Evolutionary conservation across 2,797 vertebrate species (phyloP), one percentile per base, ranked within the genome.

Genomic region (Aldrovandia affinis): DNA sequence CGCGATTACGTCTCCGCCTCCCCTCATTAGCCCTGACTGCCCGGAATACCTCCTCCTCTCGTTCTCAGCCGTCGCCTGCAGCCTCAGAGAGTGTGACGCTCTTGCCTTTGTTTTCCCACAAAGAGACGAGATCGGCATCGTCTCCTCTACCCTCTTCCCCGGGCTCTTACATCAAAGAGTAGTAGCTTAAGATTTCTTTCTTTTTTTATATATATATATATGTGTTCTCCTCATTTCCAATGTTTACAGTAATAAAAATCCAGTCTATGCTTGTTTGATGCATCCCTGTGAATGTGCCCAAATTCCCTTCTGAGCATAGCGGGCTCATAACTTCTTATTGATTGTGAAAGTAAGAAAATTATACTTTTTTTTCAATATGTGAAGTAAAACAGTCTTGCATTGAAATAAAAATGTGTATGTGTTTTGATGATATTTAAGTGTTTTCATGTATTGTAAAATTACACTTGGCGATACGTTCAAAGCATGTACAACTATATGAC

Each of bases 51-150:
- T 75, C 70, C 22, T 9, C 33, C 12, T 18, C 0, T 75, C 39
- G 39, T 20, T 42, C 68, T 42, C 20, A 42, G 68, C 6, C 36
- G 0, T 73, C 36, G 14, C 33, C 68, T 75, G 20, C 36, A 75
- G 70, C 39, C 70, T 25, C 70, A 44, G 70, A 70, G 36, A 8
- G 70, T 20, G 8, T 3, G 8, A 12, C 22, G 8, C 10, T 42
- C 39, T 44, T 9, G 6, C 70, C 10, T 75, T 42, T 75, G 2
- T 75, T 75, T 3, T 39, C 20, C 47, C 50, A 44, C 59, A 55
- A 79, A 47, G 81, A 85, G 33, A 22, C 30, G 65, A 65, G 80
- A 55, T 82, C 39, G 30, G 20, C 25, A 55, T 63, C 25, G 33
- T 50, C 73, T 36, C 6, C 28, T n/a, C 10, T 78, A 47, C 7